Conservation (phyloP, 35 echinoderm and acorn worm species). For the Lytechinus pictus region DNA sequence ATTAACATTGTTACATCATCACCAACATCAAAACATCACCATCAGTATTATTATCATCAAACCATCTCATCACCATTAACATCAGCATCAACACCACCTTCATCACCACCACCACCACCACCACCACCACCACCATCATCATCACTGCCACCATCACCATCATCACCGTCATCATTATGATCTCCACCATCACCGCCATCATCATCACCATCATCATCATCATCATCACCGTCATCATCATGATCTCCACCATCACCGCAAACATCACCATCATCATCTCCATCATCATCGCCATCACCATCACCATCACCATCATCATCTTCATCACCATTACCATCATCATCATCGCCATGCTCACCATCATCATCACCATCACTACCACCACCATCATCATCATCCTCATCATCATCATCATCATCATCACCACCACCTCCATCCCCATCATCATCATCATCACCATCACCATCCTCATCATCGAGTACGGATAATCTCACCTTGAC, state of each 20-base stretch:
- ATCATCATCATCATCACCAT: too few species aligned
- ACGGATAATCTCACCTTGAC: slow-evolving; percentile 70
- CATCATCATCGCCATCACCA: too few species aligned
- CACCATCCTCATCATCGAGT: not conserved
- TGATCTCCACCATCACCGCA: not conserved
- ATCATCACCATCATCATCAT: not conserved
- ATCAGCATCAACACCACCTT: not conserved
- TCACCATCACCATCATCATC: too few species aligned
- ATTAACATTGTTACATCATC: not conserved
- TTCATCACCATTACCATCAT: too few species aligned
- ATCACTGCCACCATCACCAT: not conserved
- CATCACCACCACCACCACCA: not conserved
- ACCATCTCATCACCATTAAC: not conserved
- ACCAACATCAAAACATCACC: too few species aligned
- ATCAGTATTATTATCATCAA: not conserved
- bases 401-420: not conserved
- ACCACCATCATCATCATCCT: not conserved
- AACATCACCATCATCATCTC: too few species aligned
- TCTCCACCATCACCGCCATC: not conserved
- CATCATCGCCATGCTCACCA: not conserved
- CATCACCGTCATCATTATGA: not conserved
- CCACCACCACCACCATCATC: not conserved
- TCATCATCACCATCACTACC: not conserved
- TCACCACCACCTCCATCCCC: too few species aligned
- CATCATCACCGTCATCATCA: not conserved